These are phyloP conservation scores for Corythornis cristatus DNA, from an alignment of 2,113 vertebrate genomes.

Conservation along the genomic window DNA sequence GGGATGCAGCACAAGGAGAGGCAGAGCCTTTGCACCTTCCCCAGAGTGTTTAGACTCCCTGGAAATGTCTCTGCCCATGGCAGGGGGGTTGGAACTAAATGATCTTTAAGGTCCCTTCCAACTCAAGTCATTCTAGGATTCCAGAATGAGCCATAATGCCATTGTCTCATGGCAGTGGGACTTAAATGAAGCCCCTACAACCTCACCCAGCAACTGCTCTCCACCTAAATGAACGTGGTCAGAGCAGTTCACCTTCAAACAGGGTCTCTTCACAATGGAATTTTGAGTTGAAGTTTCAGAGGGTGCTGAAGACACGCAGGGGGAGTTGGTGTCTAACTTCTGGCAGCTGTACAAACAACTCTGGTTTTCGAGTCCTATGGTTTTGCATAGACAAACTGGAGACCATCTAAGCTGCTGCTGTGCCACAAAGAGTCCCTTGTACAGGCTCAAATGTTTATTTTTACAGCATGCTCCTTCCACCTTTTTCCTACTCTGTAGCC, in stretches of 20 bases:
- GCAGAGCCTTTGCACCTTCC: background rate
- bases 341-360: background rate
- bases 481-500: background rate
- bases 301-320: background rate
- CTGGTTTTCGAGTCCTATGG: background rate
- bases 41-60: too few species aligned
- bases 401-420: background rate
- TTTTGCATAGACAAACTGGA: background rate
- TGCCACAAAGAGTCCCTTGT: background rate
- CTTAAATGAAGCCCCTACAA: background rate
- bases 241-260: background rate
- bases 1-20: background rate
- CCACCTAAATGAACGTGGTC: rapidly evolving
- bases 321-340: background rate
- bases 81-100: too few species aligned
- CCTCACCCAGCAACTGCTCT: background rate
- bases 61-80: too few species aligned
- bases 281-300: background rate
- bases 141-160: rapidly evolving
- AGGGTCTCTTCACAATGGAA: rapidly evolving
- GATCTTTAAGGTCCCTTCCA: too few species aligned
- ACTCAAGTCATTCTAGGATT: too few species aligned
- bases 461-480: background rate
- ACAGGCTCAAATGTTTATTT: background rate
- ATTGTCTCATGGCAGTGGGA: rapidly evolving